Conservation (phyloP, 2,888 invertebrate genomes). For the Pecten maximus region DNA sequence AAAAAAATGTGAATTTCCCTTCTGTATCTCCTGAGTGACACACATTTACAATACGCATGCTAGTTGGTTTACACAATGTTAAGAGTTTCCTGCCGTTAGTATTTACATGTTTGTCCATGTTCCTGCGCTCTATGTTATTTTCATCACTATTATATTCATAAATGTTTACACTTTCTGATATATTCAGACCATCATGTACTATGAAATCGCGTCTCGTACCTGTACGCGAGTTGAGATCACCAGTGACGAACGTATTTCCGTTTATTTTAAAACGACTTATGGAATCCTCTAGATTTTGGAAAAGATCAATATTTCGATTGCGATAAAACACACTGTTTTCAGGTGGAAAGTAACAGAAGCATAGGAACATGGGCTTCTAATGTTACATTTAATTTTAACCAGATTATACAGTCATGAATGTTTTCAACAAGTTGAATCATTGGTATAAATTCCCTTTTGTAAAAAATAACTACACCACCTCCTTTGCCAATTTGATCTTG, state of each 20-base stretch:
- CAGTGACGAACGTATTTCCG: background rate
- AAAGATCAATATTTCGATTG: no score
- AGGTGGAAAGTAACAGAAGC: no score
- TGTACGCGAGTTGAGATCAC: background rate
- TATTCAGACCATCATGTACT: background rate
- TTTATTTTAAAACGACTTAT: background rate
- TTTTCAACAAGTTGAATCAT: background rate
- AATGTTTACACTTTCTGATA: background rate
- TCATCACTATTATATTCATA: background rate
- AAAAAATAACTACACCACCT: background rate
- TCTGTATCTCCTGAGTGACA: no score
- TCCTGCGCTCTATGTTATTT: background rate
- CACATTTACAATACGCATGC: no score
- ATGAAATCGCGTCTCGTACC: background rate
- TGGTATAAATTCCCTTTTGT: background rate
- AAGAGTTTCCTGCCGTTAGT: background rate
- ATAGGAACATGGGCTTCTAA: no score
- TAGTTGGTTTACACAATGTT: no score
- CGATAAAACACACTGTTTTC: no score
- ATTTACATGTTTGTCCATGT: background rate
- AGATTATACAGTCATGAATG: background rate
- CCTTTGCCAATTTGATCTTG: background rate
- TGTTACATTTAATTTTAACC: background rate
- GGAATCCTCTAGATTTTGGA: background rate
- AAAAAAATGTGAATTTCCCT: background rate